phyloP scores from a whole-genome alignment of 2,888 invertebrate species.

The Drosophila anomelani region DNA sequence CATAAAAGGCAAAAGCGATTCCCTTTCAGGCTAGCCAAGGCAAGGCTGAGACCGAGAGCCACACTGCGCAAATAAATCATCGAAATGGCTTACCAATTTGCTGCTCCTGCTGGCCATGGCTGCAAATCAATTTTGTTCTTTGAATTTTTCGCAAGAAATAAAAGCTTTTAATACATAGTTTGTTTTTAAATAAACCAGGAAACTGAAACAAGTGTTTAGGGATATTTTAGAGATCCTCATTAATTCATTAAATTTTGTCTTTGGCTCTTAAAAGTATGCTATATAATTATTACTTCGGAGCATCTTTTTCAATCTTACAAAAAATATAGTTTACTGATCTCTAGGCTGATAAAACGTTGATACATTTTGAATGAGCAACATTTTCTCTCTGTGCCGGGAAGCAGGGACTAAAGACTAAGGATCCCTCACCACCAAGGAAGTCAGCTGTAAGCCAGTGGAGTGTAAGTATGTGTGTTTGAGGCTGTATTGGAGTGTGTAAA shows the following conservation, averaged over 20 bases:
- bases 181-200: no score
- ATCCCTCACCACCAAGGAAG: conserved; percentile 28
- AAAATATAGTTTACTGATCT: background rate
- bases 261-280: background rate
- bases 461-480: conserved; percentile 1
- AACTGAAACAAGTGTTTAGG: background rate
- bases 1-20: conserved; percentile 68
- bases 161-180: no score
- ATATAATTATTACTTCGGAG: background rate
- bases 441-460: conserved; percentile 30
- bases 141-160: background rate
- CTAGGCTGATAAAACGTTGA: background rate
- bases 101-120: background rate
- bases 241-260: no score
- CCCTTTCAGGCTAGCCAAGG: conserved; percentile 40
- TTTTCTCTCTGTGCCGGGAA: conserved; percentile 23
- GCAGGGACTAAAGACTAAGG: conserved; percentile 46
- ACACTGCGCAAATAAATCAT: conserved; percentile 14
- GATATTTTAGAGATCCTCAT: background rate
- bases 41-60: conserved; percentile 7
- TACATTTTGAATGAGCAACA: no score
- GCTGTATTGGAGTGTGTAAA: background rate
- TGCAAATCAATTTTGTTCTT: background rate
- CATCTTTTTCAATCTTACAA: background rate
- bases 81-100: background rate